Conservation (phyloP, 2,113 vertebrate genomes). For the Nymphicus hollandicus region DNA sequence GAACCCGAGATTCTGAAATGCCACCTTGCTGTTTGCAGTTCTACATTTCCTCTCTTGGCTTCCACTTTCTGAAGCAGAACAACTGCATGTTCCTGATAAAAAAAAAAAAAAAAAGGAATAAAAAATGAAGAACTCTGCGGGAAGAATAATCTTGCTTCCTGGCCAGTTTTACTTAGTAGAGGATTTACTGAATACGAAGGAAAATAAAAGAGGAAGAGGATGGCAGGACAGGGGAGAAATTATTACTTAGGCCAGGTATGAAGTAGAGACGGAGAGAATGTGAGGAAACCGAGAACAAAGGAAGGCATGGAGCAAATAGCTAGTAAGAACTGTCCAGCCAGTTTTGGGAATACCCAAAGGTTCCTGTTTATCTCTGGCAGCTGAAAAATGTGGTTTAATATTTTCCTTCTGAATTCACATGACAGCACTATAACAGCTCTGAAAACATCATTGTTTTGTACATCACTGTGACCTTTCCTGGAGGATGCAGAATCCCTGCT, state of each 20-base stretch:
- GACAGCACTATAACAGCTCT: neutral
- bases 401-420: constrained; percentile 17
- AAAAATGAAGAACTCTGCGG: neutral
- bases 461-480: neutral
- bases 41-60: neutral
- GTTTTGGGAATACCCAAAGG: neutral
- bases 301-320: neutral
- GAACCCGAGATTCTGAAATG: neutral
- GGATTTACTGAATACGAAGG: neutral
- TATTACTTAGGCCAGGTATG: neutral
- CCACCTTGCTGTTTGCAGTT: neutral
- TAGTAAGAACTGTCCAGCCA: neutral
- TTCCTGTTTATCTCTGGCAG: neutral
- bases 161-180: neutral
- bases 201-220: neutral
- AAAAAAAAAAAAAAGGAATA: neutral
- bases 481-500: neutral
- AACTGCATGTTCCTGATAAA: neutral
- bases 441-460: neutral
- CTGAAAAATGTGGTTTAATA: constrained; percentile 8
- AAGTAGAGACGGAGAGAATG: neutral
- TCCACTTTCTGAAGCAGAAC: neutral
- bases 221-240: neutral
- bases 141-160: neutral
- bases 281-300: neutral